Conservation (phyloP, 2,888 invertebrate genomes). For the Cerceris ruficornis region DNA sequence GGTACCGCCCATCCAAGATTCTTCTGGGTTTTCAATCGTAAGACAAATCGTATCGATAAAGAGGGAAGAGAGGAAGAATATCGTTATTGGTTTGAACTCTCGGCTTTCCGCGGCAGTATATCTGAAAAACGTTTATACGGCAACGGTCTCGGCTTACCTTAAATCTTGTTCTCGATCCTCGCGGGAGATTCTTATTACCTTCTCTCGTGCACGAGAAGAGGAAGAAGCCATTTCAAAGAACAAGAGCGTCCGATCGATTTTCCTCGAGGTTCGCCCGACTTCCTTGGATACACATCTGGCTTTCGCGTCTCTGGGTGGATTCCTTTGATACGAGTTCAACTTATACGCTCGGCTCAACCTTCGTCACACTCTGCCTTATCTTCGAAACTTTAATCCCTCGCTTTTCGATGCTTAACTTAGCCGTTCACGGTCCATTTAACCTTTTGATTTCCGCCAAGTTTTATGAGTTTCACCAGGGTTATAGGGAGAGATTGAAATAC, state of each 20-base stretch:
- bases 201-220: background rate
- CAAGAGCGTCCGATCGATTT: slow-evolving; percentile 46
- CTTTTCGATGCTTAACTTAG: slow-evolving; percentile 17
- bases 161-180: slow-evolving; percentile 57
- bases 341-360: slow-evolving; percentile 1
- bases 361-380: slow-evolving; percentile 10
- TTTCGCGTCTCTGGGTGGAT: background rate
- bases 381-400: slow-evolving; percentile 12
- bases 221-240: slow-evolving; percentile 43
- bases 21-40: slow-evolving; percentile 49
- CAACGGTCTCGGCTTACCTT: slow-evolving; percentile 47
- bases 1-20: slow-evolving; percentile 43
- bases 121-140: slow-evolving; percentile 60
- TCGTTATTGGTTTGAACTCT: slow-evolving; percentile 35
- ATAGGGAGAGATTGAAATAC: slow-evolving; percentile 41
- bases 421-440: slow-evolving; percentile 50
- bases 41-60: slow-evolving; percentile 54
- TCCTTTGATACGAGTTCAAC: slow-evolving; percentile 15
- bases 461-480: slow-evolving; percentile 18
- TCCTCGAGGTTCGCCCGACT: slow-evolving; percentile 22
- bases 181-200: slow-evolving; percentile 46
- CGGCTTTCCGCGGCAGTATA: slow-evolving; percentile 38
- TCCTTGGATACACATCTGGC: slow-evolving; percentile 16
- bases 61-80: slow-evolving; percentile 32
- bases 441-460: slow-evolving; percentile 51